These are phyloP conservation scores for Tricholauxania praeusta DNA, from an alignment of 2,888 invertebrate species.

Conservation along the genomic window DNA sequence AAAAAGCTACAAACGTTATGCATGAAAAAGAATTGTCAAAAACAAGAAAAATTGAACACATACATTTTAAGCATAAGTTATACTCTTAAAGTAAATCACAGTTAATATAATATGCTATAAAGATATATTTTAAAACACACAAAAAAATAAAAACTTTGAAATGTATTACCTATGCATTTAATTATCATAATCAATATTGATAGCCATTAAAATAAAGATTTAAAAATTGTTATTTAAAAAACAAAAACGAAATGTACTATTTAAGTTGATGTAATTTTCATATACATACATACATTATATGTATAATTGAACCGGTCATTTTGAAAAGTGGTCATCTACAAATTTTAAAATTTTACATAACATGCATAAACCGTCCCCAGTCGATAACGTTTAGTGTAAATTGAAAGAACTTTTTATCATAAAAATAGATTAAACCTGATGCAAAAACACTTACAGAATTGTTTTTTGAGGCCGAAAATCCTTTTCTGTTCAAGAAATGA, in stretches of 20 bases:
- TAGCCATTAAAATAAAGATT: constrained; percentile 40
- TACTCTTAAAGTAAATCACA: neutral
- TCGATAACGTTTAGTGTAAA: no score
- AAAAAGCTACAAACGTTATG: constrained; percentile 6
- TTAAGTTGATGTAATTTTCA: constrained; percentile 24
- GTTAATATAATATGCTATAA: neutral
- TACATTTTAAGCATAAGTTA: neutral
- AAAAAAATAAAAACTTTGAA: constrained; percentile 5
- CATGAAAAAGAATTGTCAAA: constrained; percentile 15
- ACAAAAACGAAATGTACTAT: constrained; percentile 34
- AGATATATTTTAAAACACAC: constrained; percentile 4
- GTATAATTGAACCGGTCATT: neutral
- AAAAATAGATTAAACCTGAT: no score
- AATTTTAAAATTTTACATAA: neutral
- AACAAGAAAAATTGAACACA: neutral
- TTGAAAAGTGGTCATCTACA: no score
- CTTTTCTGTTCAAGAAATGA: no score
- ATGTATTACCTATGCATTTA: constrained; percentile 45
- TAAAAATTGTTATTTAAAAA: constrained; percentile 42
- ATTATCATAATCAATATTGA: constrained; percentile 46
- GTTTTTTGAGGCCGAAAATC: no score
- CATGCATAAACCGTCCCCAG: neutral
- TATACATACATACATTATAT: constrained; percentile 10
- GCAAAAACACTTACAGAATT: no score
- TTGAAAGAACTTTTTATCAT: no score